Conservation (phyloP, 35 echinoderm and acorn worm species). For the Heliocidaris erythrogramma region DNA sequence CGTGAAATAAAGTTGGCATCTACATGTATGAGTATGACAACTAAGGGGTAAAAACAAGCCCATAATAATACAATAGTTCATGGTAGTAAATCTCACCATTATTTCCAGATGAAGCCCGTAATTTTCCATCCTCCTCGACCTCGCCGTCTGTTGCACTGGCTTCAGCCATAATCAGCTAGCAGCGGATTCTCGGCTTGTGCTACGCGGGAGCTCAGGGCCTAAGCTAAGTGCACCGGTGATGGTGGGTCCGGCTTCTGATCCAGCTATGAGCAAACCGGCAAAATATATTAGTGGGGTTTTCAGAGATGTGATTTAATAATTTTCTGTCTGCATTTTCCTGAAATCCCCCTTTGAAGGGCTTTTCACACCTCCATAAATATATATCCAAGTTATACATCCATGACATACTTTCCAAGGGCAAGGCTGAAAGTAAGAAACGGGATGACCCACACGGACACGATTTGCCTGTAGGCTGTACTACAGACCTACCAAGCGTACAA, state of each 20-base stretch:
- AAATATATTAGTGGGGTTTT: neutral
- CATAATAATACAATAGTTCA: too few relatives aligned
- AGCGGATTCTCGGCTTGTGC: neutral
- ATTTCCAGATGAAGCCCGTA: neutral
- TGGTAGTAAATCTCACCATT: neutral
- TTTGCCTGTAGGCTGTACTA: too few relatives aligned
- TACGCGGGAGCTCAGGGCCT: neutral
- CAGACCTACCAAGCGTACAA: too few relatives aligned
- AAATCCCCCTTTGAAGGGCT: neutral
- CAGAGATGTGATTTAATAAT: neutral
- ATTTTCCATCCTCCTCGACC: neutral
- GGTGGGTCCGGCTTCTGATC: neutral
- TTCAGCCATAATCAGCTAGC: neutral
- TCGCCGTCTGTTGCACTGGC: neutral
- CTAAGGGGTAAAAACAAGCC: too few relatives aligned
- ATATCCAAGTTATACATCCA: conserved; percentile 12
- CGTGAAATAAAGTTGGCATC: too few relatives aligned
- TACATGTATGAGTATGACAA: too few relatives aligned
- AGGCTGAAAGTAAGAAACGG: neutral
- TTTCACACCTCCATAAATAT: neutral
- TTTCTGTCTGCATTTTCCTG: neutral
- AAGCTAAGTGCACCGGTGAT: neutral
- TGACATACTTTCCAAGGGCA: neutral
- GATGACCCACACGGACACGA: neutral
- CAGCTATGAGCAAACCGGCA: neutral